Base-by-base conservation (phyloP, 2,113 vertebrate species). In the Ciconia maguari region DNA sequence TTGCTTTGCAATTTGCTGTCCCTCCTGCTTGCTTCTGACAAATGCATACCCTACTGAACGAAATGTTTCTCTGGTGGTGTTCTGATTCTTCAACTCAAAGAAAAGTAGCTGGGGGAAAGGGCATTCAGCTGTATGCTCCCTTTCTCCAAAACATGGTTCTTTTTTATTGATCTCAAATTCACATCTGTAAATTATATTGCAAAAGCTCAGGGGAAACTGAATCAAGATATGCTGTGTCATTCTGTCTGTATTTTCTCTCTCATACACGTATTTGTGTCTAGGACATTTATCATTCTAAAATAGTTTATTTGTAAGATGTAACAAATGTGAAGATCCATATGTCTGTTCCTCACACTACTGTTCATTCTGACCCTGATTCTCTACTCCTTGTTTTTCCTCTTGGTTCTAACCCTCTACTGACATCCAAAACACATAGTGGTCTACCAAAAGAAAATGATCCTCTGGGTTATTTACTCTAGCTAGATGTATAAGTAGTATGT, bases 1-100 rank as follows among this genome's bases (percentile, higher is more conserved):
- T 42, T 84, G 32, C 32, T 87, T 91, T 91, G 68, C 52, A 96
- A 75, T 94, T 92, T 87, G 58, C 89, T 92, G 42, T 87, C 48
- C 24, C 24, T 81, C 78, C 49, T 74, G 42, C 22, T 89, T 94
- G 49, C 71, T 86, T 52, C 19, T 94, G 89, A 78, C 36, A 95
- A 77, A 78, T 83, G 38, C 60, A 57, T 77, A 41, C 55, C 66
- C 30, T 62, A 27, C 19, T 83, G 64, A 95, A 89, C 36, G 83
- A 78, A 75, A 34, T 66, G 44, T 62, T 87, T 85, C 19, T 94
- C 57, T 91, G 30, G 30, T 42, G 34, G 11, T 75, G 17, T 84
- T 87, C 49, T 83, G 49, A 82, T 90, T 93, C 44, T 81, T 93
- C 57, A 91, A 90, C 54, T 80, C 27, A 88, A 70, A 96, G 25